Base-by-base conservation (phyloP, 2,888 invertebrate genomes). In the Phrixothrix hirtus region DNA sequence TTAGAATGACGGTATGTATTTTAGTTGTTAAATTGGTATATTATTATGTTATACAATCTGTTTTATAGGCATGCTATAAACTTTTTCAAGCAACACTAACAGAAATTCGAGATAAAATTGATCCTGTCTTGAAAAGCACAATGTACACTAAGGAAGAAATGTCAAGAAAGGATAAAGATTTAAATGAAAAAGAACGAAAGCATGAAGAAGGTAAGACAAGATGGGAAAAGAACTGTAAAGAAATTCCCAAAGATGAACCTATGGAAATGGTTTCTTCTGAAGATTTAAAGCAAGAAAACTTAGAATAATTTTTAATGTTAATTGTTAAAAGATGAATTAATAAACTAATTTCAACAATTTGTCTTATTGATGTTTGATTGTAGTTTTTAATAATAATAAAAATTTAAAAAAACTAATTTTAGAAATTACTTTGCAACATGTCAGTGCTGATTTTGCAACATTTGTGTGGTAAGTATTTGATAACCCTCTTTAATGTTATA, bases 41-140 rank as follows among this genome's bases (percentile, higher is more conserved):
- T 42, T 16, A 35, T 39, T 39, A n/a, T n/a, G n/a, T n/a, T n/a
- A n/a, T n/a, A n/a, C n/a, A n/a, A n/a, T n/a, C n/a, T 56, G 57
- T 35, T 60, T 72, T 73, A n/a, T 75, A 87, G 85, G 81, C 83
- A 7, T 84, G 85, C 64, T 82, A 86, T 0, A 85, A 86, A 70
- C 79, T 84, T 65, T 88, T 85, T 75, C 82, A 85, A 70, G 80
- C 83, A 10, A 83, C 86, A 1, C 72, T 88, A 59, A 82, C 80
- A 61, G 83, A 81, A 58, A 83, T 84, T 43, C 78, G 82, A 60
- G 73, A 81, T 12, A 83, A 83, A 70, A 82, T 83, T 11, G 83
- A 83, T 57, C 82, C 83, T 0, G 82, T 84, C 36, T 60, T 76
- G 44, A 75, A 70, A 50, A 69, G 66, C 37, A 71, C 69, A 5